A percentile compares a stretch with the other conserved stretches of the same genome.
Conservation (phyloP, 2,113 vertebrate species). For the Agelaius phoeniceus region DNA sequence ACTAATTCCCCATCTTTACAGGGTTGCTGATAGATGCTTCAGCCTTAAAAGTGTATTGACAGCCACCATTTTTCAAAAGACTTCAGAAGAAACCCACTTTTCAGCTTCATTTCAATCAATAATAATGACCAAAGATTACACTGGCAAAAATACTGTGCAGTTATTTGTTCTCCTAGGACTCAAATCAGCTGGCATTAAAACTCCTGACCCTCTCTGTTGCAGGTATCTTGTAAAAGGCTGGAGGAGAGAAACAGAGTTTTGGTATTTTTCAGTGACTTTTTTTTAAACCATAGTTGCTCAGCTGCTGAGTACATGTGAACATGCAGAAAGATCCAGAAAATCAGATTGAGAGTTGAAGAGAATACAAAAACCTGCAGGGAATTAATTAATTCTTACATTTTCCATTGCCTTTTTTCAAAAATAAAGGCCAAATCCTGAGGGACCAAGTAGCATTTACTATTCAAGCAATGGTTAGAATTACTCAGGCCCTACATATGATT, state of each 20-base stretch:
- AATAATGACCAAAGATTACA: background rate
- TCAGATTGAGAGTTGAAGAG: background rate
- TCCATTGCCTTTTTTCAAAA: background rate
- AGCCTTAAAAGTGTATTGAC: background rate
- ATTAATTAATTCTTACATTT: conserved; percentile 9
- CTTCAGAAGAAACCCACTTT: background rate
- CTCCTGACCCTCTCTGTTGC: background rate
- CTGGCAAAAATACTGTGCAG: background rate
- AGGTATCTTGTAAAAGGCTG: background rate
- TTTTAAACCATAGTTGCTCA: background rate
- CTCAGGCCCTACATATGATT: background rate
- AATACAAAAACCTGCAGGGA: conserved; percentile 14
- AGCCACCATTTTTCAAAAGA: background rate
- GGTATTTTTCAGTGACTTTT: background rate
- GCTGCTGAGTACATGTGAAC: background rate
- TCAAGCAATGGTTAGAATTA: conserved; percentile 12
- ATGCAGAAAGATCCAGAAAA: conserved; percentile 28
- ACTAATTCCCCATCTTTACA: background rate
- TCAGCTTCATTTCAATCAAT: background rate
- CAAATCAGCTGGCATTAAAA: background rate
- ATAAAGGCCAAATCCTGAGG: background rate
- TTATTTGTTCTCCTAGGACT: background rate
- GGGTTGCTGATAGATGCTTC: background rate
- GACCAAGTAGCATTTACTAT: background rate
- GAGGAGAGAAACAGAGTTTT: background rate